Base-by-base conservation (phyloP, 2,797 vertebrate species). In the Micropoecilia bifurca region DNA sequence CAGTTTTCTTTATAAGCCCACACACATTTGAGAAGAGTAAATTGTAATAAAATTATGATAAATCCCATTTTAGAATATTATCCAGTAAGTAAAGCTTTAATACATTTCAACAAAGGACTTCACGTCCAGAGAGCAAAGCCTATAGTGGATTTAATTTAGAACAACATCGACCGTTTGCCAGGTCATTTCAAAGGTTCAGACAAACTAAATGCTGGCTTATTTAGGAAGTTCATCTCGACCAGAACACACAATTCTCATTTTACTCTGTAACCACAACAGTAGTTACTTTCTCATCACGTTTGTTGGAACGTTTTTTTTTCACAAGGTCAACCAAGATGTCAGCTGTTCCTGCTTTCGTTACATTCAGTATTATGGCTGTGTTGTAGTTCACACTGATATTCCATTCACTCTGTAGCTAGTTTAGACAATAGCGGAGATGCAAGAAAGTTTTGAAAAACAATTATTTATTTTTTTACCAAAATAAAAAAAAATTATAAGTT, bases 321-420 rank as follows among this genome's bases (percentile, higher is more conserved):
- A 88, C 91, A 93, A 92, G 92, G 92, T 93, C 82, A 90, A 84
- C 79, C 7, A 63, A 93, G 92, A 94, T 93, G 92, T 94, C 91
- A 93, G 82, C 72, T 55, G 80, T 83, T 83, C 79, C 79, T 63
- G 28, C 85, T 86, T 57, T 53, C 7, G 5, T 83, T 81, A 78
- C 85, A 81, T 90, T 89, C 77, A 75, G 76, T 74, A 89, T 92
- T 82, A 88, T 77, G 30, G 76, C 77, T 76, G 45, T 61, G 68
- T 77, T 75, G 79, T 48, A 81, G 57, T 53, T 59, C 68, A 55
- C 28, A n/a, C 25, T 73, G 80, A 86, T 79, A 48, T 73, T 46
- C 63, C 75, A 13, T 81, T 43, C 74, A 55, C 22, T 80, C 72
- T 57, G 77, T 28, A 46, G 25, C 22, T 36, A 63, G 5, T 61